Evolutionary conservation across 1,140 invertebrate species (phyloP).

Genomic region (Planococcus citri): DNA sequence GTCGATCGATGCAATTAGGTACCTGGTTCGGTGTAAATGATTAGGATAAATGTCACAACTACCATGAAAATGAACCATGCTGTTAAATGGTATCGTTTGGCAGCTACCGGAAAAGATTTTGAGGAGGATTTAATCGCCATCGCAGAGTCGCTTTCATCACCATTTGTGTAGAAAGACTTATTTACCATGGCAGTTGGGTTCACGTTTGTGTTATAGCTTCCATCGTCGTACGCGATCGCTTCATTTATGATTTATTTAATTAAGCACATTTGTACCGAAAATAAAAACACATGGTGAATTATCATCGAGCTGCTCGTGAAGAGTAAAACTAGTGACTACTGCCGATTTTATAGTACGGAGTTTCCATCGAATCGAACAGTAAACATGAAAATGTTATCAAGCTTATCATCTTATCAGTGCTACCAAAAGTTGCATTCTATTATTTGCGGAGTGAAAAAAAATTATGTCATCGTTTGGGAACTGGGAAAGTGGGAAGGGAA

Average conservation of each 20-base stretch:
- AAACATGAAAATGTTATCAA: neutral
- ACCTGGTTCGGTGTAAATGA: constrained; percentile 3
- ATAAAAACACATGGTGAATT: neutral
- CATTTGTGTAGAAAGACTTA: neutral
- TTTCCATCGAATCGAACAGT: no score
- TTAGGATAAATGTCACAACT: neutral
- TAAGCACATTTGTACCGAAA: neutral
- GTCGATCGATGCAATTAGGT: neutral
- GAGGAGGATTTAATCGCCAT: neutral
- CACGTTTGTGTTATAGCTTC: neutral
- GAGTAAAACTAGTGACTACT: no score
- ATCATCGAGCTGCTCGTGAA: no score
- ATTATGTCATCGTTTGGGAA: no score
- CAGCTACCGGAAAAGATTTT: neutral
- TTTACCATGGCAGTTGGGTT: neutral
- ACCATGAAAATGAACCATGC: neutral
- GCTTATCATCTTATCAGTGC: neutral
- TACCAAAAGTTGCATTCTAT: neutral
- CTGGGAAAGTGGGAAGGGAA: no score
- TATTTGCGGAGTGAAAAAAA: no score
- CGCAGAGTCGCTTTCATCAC: neutral
- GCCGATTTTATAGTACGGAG: no score
- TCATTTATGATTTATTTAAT: neutral
- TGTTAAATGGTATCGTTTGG: neutral
- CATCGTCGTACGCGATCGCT: neutral